phyloP scores from a whole-genome alignment of 2,113 vertebrate species.

The Rana temporaria region DNA sequence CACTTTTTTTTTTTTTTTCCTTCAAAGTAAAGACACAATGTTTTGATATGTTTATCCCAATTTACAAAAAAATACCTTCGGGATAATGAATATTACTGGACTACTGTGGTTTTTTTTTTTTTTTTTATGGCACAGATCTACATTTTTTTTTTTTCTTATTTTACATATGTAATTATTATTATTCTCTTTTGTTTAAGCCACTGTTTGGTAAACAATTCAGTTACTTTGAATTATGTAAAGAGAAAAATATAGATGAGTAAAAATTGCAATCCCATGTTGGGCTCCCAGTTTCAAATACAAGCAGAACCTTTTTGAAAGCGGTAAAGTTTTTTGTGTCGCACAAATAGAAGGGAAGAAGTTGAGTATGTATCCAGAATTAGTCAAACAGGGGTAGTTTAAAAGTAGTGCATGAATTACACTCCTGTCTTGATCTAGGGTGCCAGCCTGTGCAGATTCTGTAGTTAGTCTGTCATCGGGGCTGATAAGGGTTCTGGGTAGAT shows the following conservation, averaged over 20 bases:
- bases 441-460: no score
- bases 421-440: no score
- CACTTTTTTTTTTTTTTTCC: conserved; percentile 46
- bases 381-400: no score
- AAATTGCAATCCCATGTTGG: conserved; percentile 12
- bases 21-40: conserved; percentile 64
- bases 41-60: conserved; percentile 66
- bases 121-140: conserved; percentile 29
- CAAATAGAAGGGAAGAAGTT: no score
- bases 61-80: conserved; percentile 69
- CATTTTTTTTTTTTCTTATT: background rate
- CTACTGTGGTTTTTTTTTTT: no score
- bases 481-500: no score
- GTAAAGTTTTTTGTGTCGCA: no score
- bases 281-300: conserved; percentile 60
- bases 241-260: conserved; percentile 7
- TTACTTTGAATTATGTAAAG: conserved; percentile 1
- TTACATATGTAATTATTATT: background rate
- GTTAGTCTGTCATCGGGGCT: no score
- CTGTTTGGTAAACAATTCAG: conserved; percentile 15
- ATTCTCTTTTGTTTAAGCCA: conserved; percentile 25
- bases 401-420: no score
- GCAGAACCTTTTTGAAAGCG: no score
- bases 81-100: conserved; percentile 22
- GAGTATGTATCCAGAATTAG: no score